Evolutionary conservation across 2,888 invertebrate genomes (phyloP).

Genomic region (Amiota minor): DNA sequence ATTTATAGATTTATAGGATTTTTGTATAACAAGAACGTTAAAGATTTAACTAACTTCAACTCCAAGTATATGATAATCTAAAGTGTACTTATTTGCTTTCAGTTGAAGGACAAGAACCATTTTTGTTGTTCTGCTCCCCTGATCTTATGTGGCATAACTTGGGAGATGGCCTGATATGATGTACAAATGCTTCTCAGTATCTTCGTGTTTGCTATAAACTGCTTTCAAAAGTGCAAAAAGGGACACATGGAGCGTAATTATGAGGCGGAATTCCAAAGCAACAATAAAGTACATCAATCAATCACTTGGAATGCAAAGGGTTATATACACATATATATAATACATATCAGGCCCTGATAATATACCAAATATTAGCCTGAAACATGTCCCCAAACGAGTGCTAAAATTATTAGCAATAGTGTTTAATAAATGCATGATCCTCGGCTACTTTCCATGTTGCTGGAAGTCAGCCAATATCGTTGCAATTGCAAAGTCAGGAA

Average conservation of each 20-base stretch:
- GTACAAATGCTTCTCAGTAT: slow-evolving; percentile 75
- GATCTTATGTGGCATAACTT: slow-evolving; percentile 78
- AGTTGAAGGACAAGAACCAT: slow-evolving; percentile 70
- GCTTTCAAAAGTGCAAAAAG: slow-evolving; percentile 75
- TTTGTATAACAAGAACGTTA: slow-evolving; percentile 76
- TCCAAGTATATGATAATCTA: not conserved
- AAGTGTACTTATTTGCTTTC: not conserved
- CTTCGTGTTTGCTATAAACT: slow-evolving; percentile 53
- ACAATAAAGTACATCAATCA: slow-evolving; percentile 70
- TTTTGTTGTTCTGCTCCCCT: slow-evolving; percentile 81
- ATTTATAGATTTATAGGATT: slow-evolving; percentile 79
- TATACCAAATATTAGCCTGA: too few species aligned
- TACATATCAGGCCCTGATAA: too few species aligned
- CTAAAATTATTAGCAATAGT: too few species aligned
- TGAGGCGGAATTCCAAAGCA: slow-evolving; percentile 74
- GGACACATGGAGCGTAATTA: slow-evolving; percentile 72
- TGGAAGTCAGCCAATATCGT: too few species aligned
- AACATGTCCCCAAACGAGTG: too few species aligned
- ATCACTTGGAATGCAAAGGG: too few species aligned
- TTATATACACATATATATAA: too few species aligned
- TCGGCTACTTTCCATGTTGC: too few species aligned
- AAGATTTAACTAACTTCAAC: slow-evolving; percentile 61
- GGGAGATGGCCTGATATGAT: slow-evolving; percentile 80
- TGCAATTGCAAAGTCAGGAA: too few species aligned
- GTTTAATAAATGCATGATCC: too few species aligned